phyloP scores from a whole-genome alignment of 2,797 vertebrate species.

The Apogon talboti region DNA sequence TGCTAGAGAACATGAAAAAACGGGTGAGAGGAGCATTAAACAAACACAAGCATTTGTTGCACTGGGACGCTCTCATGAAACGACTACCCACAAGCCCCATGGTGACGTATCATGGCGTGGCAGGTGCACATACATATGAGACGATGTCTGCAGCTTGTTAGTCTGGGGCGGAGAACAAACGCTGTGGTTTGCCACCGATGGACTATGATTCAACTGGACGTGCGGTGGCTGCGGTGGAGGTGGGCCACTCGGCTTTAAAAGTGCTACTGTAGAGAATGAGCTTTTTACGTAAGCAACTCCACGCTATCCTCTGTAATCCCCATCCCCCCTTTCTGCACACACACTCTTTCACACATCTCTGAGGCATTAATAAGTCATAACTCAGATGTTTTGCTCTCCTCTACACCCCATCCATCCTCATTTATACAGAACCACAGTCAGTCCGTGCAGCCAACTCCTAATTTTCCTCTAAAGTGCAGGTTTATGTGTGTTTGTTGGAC shows the following conservation, averaged over 20 bases:
- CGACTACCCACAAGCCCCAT: conserved; percentile 33
- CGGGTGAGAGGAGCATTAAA: conserved; percentile 45
- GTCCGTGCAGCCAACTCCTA: conserved; percentile 36
- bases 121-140: conserved; percentile 55
- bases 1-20: conserved; percentile 12
- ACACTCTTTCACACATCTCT: conserved; percentile 17
- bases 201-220: conserved; percentile 53
- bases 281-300: conserved; percentile 62
- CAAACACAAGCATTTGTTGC: conserved; percentile 25
- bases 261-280: conserved; percentile 52
- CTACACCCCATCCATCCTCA: conserved; percentile 34
- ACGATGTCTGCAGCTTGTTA: conserved; percentile 57
- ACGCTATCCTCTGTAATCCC: conserved; percentile 28
- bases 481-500: conserved; percentile 11
- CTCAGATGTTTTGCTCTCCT: conserved; percentile 53
- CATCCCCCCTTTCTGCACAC: conserved; percentile 5
- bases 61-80: conserved; percentile 29
- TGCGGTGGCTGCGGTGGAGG: conserved; percentile 11
- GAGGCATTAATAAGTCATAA: conserved; percentile 73
- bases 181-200: conserved; percentile 7
- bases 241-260: conserved; percentile 20
- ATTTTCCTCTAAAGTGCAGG: conserved; percentile 22
- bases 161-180: conserved; percentile 24
- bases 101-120: conserved; percentile 36
- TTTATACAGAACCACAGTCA: conserved; percentile 43